Conservation (phyloP, 2,888 invertebrate species). For the Danaus chrysippus region DNA sequence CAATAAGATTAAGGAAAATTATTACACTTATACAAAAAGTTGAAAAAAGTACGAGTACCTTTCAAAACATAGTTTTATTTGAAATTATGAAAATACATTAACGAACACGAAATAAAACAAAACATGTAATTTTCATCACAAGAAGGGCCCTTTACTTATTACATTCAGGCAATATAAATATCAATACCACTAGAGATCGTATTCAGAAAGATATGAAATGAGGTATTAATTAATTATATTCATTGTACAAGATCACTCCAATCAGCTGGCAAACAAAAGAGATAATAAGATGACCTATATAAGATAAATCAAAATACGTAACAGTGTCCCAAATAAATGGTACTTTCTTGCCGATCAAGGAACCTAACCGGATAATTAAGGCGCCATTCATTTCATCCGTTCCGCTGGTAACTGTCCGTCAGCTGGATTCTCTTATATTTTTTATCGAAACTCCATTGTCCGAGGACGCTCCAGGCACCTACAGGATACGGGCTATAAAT, state of each 20-base stretch:
- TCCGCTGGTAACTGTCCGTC: conserved; percentile 38
- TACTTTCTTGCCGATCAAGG: conserved; percentile 38
- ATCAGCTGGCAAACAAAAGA: conserved; percentile 7
- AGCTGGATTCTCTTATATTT: conserved; percentile 29
- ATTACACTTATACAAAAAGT: no score
- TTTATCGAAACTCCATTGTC: conserved; percentile 24
- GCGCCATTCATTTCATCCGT: conserved; percentile 56
- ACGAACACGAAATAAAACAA: background rate
- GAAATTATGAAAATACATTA: background rate
- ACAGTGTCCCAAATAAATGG: conserved; percentile 22
- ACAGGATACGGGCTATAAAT: conserved; percentile 2
- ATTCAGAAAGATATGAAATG: conserved; percentile 3
- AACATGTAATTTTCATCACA: background rate
- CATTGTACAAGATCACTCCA: conserved; percentile 5
- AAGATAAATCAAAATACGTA: conserved; percentile 13
- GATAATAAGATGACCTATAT: conserved; percentile 5
- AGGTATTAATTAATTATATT: conserved; percentile 1
- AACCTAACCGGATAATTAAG: conserved; percentile 70
- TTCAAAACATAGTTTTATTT: no score
- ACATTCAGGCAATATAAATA: conserved; percentile 1
- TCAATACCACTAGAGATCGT: conserved; percentile 5
- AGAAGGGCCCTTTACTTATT: background rate
- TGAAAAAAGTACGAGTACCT: no score
- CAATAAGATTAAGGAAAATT: no score
- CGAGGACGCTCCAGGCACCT: conserved; percentile 11